Evolutionary conservation across 2,113 vertebrate genomes (phyloP).

Genomic region (Anarhynchus alexandrinus): DNA sequence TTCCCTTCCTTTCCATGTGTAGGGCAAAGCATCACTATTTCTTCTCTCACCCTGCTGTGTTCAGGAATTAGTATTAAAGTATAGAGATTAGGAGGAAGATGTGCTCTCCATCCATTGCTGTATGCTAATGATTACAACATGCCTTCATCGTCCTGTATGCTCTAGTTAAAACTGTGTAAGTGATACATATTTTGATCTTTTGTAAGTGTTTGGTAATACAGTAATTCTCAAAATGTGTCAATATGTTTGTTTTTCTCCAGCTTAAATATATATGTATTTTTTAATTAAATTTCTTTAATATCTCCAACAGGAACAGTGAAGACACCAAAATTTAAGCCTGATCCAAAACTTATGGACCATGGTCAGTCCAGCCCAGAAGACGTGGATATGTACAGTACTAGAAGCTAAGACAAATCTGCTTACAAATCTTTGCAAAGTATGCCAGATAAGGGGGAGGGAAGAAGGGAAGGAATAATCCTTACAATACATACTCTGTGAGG

Average conservation of each 20-base stretch:
- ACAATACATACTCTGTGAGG: neutral
- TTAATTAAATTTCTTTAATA: neutral
- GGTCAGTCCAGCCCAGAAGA: conserved; percentile 88
- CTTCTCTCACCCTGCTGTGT: neutral
- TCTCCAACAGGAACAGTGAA: conserved; percentile 63
- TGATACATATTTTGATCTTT: neutral
- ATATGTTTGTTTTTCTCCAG: neutral
- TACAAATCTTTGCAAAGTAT: neutral
- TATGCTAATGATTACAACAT: neutral
- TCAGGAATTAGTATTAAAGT: neutral
- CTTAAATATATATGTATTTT: neutral
- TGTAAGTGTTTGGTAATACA: neutral
- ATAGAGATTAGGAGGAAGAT: neutral
- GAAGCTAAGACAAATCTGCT: conserved; percentile 71
- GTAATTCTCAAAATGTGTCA: neutral
- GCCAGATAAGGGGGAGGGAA: conserved; percentile 35
- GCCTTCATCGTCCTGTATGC: neutral
- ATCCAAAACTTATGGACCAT: conserved; percentile 83
- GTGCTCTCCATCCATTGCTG: neutral
- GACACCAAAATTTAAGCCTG: conserved; percentile 70
- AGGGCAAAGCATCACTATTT: neutral
- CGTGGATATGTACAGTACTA: conserved; percentile 88
- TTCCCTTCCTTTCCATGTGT: neutral
- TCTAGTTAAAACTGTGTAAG: no score
- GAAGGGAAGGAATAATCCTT: conserved; percentile 46